Evolutionary conservation across 2,888 invertebrate species (phyloP), one percentile per base, ranked within the genome.

Genomic region (Agrotis clavis): DNA sequence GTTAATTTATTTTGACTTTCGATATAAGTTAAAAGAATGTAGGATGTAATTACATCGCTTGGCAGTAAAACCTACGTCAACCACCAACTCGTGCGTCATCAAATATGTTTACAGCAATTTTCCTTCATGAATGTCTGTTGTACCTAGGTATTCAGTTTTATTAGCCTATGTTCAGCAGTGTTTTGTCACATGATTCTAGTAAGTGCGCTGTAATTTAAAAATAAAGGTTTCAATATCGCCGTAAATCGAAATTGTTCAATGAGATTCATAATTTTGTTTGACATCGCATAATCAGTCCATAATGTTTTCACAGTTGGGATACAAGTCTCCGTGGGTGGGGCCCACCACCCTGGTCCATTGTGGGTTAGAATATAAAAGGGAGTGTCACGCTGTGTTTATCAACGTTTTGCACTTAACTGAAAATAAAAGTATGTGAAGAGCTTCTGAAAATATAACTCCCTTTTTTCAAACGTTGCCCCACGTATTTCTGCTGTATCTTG

Each of bases 41-140:
- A 71, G 53, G 74, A 48, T 48, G 14, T 41, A 60, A 47, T n/a
- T 5, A 35, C 21, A 21, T 16, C 13, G 54, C n/a, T n/a, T 5
- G 13, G 13, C 16, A 48, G 6, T 4, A 19, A 51, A 48, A 59
- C 57, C 14, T 53, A 67, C 67, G 51, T 67, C 68, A 74, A n/a
- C 19, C 51, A 19, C 16, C 13, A 21, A 13, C 7, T 51, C 67
- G 35, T 73, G 67, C 67, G 76, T 76, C 76, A 73, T 25, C 21
- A 3, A 19, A 14, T 9, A 19, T 59, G 18, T 75, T 67, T 67
- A 53, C 19, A 59, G 19, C 25, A 11, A 60, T 60, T 73, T 73
- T 67, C 51, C 59, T 67, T 51, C 25, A 73, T n/a, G 47, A 45
- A 50, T 14, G 13, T 16, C 13, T 4, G n/a, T 7, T 19, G 25